Evolutionary conservation across 2,888 invertebrate species (phyloP).

Genomic region (Sympetrum striolatum): DNA sequence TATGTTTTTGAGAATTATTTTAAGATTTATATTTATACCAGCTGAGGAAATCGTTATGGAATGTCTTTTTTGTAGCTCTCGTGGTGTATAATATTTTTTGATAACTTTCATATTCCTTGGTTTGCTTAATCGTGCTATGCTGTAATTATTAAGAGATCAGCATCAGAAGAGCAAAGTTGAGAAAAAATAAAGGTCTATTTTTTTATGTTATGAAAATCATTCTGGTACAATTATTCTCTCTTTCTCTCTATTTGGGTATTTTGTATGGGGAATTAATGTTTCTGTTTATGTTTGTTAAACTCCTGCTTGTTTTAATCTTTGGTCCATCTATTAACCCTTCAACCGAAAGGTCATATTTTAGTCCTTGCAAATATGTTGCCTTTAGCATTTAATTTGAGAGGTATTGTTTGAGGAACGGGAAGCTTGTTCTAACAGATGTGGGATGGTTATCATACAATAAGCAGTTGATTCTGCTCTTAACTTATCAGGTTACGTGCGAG

Average conservation of each 20-base stretch:
- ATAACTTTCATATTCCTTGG: neutral
- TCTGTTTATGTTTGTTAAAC: neutral
- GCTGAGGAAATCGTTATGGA: conserved; percentile 9
- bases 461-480: neutral
- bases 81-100: conserved; percentile 24
- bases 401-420: neutral
- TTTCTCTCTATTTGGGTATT: neutral
- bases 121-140: conserved; percentile 18
- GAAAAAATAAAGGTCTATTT: conserved; percentile 19
- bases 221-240: neutral
- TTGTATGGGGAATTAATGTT: neutral
- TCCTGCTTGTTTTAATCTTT: neutral
- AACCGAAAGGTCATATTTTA: neutral
- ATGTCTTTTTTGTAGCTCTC: conserved; percentile 4
- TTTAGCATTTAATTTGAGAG: conserved; percentile 12
- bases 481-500: neutral
- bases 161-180: conserved; percentile 4
- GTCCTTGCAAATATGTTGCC: neutral
- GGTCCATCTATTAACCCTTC: neutral
- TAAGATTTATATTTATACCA: neutral
- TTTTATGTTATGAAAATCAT: conserved; percentile 22
- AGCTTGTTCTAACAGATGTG: neutral
- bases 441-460: neutral
- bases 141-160: neutral
- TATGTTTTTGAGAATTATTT: conserved; percentile 17